phyloP scores from a whole-genome alignment of 1,140 invertebrate genomes.

The Penaeus chinensis region DNA sequence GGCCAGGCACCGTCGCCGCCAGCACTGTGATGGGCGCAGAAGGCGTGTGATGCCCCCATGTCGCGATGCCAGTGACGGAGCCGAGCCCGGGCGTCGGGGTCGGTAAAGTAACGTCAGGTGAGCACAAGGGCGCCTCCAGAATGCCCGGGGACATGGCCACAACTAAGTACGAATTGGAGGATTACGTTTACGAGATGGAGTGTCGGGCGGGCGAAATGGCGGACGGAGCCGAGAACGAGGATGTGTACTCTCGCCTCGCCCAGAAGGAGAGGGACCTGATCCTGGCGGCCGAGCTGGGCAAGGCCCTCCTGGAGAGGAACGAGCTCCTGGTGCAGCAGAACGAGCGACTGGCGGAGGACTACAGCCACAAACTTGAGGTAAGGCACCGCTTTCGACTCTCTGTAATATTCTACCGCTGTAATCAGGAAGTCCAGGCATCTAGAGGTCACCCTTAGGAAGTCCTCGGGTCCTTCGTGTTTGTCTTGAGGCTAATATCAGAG shows the following conservation, averaged over 20 bases:
- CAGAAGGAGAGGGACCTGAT: slow-evolving; percentile 94
- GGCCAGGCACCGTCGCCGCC: too few species aligned
- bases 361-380: slow-evolving; percentile 93
- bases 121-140: background rate
- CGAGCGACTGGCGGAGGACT: slow-evolving; percentile 87
- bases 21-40: background rate
- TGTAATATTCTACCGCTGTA: background rate
- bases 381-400: background rate
- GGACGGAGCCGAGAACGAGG: slow-evolving; percentile 68
- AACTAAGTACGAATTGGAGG: slow-evolving; percentile 69
- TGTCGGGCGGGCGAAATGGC: slow-evolving; percentile 69
- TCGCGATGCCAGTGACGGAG: slow-evolving; percentile 47
- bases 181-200: slow-evolving; percentile 74
- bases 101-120: background rate
- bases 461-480: too few species aligned
- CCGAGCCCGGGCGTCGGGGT: slow-evolving; percentile 18
- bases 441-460: too few species aligned
- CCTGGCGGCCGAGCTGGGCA: slow-evolving; percentile 93
- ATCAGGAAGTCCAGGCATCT: too few species aligned
- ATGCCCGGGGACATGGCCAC: slow-evolving; percentile 36
- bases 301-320: slow-evolving; percentile 93
- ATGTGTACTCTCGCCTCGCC: slow-evolving; percentile 85
- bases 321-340: slow-evolving; percentile 89
- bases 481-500: too few species aligned
- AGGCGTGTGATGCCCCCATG: slow-evolving; percentile 21